These are phyloP conservation scores for Drosophila kepulauana DNA, from an alignment of 1,140 invertebrate genomes.

Conservation along the genomic window DNA sequence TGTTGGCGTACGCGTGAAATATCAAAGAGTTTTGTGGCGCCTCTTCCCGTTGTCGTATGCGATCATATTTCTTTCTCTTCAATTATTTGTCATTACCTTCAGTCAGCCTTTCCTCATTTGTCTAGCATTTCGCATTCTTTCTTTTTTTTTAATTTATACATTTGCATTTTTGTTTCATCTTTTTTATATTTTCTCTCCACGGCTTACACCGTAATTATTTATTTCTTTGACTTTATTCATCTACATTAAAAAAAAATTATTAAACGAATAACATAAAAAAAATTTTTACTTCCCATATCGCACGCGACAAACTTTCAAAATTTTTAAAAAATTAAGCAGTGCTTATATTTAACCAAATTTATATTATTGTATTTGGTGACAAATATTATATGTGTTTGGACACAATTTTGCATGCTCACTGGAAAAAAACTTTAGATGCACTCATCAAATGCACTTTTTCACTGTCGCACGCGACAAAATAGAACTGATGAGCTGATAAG, in stretches of 20 bases:
- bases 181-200: not conserved
- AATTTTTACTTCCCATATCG: not conserved
- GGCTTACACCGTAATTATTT: not conserved
- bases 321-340: too few relatives aligned
- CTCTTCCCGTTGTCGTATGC: not conserved
- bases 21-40: not conserved
- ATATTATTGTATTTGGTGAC: too few relatives aligned
- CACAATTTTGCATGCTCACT: too few relatives aligned
- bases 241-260: not conserved
- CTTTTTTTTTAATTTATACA: too few relatives aligned
- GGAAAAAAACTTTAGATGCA: too few relatives aligned
- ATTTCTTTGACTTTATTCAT: not conserved
- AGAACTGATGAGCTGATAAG: not conserved
- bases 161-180: too few relatives aligned
- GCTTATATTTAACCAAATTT: too few relatives aligned
- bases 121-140: not conserved
- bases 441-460: too few relatives aligned
- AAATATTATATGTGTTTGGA: too few relatives aligned
- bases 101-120: not conserved
- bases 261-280: slow-evolving; percentile 3
- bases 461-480: not conserved
- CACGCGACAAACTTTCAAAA: too few relatives aligned
- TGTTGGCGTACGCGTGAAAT: not conserved
- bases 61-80: not conserved
- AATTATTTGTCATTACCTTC: not conserved